Evolutionary conservation across 2,113 vertebrate species (phyloP).

Genomic region (Pitta sordida): DNA sequence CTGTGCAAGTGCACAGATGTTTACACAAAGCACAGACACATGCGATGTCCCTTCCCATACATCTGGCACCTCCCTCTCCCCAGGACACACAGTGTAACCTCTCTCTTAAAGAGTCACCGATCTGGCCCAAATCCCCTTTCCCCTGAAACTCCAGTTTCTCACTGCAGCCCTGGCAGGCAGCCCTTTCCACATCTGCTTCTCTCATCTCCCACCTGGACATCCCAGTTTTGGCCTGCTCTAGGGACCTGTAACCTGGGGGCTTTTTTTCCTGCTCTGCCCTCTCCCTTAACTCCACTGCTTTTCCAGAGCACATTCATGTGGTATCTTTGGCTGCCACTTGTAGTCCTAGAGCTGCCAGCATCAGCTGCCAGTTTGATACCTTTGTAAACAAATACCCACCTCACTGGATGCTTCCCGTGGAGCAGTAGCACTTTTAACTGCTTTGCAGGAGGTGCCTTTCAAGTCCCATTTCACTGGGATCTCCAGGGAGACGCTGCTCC

Average conservation of each 20-base stretch:
- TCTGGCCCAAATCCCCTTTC: neutral
- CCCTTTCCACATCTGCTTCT: neutral
- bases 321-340: neutral
- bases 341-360: neutral
- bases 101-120: neutral
- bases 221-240: fast-evolving
- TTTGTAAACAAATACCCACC: neutral
- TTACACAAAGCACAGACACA: neutral
- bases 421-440: neutral
- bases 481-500: neutral
- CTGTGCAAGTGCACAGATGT: neutral
- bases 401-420: neutral
- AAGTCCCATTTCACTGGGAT: neutral
- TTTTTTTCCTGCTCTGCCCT: neutral
- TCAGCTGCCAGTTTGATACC: neutral
- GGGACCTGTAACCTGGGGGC: neutral
- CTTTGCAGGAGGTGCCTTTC: neutral
- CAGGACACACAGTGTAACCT: fast-evolving
- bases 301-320: neutral
- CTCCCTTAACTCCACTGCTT: neutral
- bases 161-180: neutral
- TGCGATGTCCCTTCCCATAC: neutral
- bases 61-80: neutral
- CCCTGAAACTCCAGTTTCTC: neutral
- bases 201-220: neutral